Evolutionary conservation across 2,113 vertebrate species (phyloP).

Genomic region (Thalassarche chlororhynchos): DNA sequence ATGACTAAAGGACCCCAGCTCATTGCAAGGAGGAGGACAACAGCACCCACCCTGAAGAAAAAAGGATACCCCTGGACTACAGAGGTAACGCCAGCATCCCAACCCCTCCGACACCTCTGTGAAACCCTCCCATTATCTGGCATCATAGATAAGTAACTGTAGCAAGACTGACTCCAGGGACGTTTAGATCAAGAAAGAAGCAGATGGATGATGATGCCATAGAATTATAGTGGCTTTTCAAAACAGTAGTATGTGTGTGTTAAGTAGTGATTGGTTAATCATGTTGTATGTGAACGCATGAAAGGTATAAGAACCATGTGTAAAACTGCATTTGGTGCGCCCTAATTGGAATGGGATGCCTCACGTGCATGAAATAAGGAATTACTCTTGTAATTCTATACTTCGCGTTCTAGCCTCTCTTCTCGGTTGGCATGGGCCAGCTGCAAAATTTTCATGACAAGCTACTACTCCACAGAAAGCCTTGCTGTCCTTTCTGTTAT

Average conservation of each 20-base stretch:
- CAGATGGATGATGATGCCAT: not conserved
- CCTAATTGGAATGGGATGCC: accelerated
- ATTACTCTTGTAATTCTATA: not conserved
- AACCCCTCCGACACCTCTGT: not conserved
- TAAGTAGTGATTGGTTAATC: not conserved
- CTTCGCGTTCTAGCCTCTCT: not conserved
- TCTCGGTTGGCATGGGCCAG: not conserved
- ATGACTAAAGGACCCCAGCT: not conserved
- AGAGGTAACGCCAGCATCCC: not conserved
- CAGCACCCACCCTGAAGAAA: not conserved
- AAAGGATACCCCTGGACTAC: not conserved
- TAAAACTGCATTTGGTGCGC: accelerated
- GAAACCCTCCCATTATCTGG: not conserved
- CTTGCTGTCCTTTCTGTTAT: not conserved
- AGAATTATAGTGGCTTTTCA: not conserved
- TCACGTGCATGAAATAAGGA: not conserved
- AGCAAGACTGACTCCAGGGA: not conserved
- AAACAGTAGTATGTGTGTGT: not conserved
- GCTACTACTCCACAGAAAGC: not conserved
- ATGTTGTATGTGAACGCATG: not conserved
- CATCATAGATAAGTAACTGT: not conserved
- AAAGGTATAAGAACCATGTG: accelerated
- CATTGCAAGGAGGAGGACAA: not conserved
- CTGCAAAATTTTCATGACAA: not conserved
- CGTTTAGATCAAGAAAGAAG: not conserved